Base-by-base conservation (phyloP, 2,888 invertebrate species). In the Celastrina argiolus region DNA sequence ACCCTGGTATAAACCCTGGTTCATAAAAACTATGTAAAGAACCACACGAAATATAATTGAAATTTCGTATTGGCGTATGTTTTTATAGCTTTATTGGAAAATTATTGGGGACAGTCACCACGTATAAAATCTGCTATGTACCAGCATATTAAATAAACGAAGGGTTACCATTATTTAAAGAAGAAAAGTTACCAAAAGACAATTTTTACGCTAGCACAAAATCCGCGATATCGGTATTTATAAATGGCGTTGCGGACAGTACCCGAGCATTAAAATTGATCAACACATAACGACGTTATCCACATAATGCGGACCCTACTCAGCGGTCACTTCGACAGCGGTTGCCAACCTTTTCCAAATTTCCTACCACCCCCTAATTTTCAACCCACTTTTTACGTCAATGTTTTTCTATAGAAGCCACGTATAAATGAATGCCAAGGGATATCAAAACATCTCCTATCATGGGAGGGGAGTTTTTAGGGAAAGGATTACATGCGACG, bases 271-370 rank as follows among this genome's bases (percentile, higher is more conserved):
- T 89, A 90, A 90, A 88, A 88, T 87, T 90, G 89, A 90, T 91
- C 90, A 91, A 88, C 90, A 91, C 85, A 89, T 90, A 90, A 88
- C 85, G 87, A 82, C 88, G 84, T 88, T 87, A 89, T 84, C 86
- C 88, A 87, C 84, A 88, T 86, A 88, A 88, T 84, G 80, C 84
- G 78, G 78, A 90, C 91, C 91, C 90, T 88, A 77, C 89, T 91
- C 90, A 90, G 88, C 85, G 90, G 90, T 90, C 91, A 89, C 85
- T 87, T 90, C 90, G 90, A 89, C 90, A 90, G 86, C 85, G 87
- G 85, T 80, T 79, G 76, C 78, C 81, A 81, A 83, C 88, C 87
- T 84, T 85, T 81, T 81, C 85, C 81, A 75, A 83, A 81, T 80
- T 78, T 74, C 76, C 76, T 73, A 77, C 78, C 69, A 63, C 72